phyloP scores from a whole-genome alignment of 2,797 vertebrate species.

The Sarcoramphus papa region DNA sequence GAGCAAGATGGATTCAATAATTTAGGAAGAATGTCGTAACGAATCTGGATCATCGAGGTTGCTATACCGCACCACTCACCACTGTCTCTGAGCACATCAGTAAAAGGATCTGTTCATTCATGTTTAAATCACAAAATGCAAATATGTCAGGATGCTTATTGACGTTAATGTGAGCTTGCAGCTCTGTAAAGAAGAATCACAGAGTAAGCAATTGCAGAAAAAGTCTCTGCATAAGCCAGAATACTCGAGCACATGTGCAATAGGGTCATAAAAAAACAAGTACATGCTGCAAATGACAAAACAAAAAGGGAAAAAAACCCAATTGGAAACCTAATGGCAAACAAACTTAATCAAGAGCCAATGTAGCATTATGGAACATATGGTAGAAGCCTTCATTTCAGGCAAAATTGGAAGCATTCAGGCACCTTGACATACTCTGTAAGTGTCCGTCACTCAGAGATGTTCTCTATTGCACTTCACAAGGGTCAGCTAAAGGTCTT shows the following conservation, averaged over 20 bases:
- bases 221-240: neutral
- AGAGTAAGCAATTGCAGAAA: neutral
- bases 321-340: neutral
- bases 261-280: neutral
- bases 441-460: neutral
- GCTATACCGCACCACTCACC: neutral
- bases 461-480: neutral
- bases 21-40: slow-evolving; percentile 23
- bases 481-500: neutral
- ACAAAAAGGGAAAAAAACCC: neutral
- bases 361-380: neutral
- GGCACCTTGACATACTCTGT: neutral
- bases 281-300: neutral
- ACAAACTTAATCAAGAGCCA: slow-evolving; percentile 33
- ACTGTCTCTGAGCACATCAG: neutral
- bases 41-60: slow-evolving; percentile 7
- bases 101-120: neutral
- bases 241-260: neutral
- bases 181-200: slow-evolving; percentile 3
- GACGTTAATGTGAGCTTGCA: neutral
- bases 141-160: neutral
- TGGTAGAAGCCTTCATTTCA: neutral
- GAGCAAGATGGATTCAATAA: slow-evolving; percentile 22
- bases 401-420: neutral
- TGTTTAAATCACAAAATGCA: slow-evolving; percentile 23